Percentiles rank a stretch among this genome's conserved stretches.
These are phyloP conservation scores for Eupithecia abbreviata DNA, from an alignment of 2,888 invertebrate species.

Conservation along the genomic window DNA sequence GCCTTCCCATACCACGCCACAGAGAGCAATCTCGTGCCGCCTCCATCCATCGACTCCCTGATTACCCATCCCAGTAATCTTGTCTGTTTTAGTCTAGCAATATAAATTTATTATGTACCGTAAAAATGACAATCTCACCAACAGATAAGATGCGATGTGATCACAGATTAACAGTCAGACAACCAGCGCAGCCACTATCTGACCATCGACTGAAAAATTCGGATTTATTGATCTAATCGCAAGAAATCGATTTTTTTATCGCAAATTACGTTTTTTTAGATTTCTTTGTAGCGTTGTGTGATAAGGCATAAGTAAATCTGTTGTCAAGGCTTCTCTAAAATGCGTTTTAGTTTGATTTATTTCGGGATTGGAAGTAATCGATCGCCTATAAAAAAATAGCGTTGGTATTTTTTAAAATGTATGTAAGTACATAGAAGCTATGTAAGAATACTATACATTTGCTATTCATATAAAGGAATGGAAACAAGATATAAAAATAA, in stretches of 20 bases:
- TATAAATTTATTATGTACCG: not conserved
- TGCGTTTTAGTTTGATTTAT: conserved; percentile 8
- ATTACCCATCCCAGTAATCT: not conserved
- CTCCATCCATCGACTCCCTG: no score
- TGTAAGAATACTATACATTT: not conserved
- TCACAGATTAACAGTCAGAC: conserved; percentile 39
- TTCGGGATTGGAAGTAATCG: not conserved
- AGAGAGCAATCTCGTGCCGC: no score
- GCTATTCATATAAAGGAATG: not conserved
- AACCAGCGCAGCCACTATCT: conserved; percentile 74
- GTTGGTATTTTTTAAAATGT: no score
- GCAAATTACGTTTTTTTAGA: conserved; percentile 74
- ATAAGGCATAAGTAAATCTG: conserved; percentile 65
- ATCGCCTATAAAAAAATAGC: no score
- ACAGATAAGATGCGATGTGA: conserved; percentile 57
- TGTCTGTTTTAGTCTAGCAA: not conserved
- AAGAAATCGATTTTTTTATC: conserved; percentile 76
- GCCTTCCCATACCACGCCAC: no score
- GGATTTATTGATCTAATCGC: conserved; percentile 72
- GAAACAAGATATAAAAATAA: not conserved
- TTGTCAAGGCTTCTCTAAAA: conserved; percentile 34
- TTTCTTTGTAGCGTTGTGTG: conserved; percentile 67
- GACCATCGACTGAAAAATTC: conserved; percentile 75
- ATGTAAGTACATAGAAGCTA: not conserved
- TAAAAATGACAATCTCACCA: conserved; percentile 47